phyloP scores from a whole-genome alignment of 2,888 invertebrate species.

The Cataglyphis albicans region DNA sequence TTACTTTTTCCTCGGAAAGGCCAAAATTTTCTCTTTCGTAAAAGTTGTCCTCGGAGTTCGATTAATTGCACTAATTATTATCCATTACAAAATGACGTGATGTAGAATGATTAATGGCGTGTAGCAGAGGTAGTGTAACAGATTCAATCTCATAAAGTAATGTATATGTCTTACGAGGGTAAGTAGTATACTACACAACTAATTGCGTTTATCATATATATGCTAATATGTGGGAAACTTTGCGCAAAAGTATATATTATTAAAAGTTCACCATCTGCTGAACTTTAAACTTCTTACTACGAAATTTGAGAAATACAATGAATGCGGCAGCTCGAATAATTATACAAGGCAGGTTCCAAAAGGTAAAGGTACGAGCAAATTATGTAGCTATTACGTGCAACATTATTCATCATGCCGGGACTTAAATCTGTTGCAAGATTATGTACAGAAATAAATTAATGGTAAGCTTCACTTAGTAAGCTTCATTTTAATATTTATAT shows the following conservation, averaged over 20 bases:
- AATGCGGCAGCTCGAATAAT: not conserved
- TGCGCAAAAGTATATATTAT: conserved; percentile 5
- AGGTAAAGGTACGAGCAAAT: not conserved
- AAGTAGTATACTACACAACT: conserved; percentile 1
- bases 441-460: not conserved
- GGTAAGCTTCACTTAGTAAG: too few species aligned
- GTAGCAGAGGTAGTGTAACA: conserved; percentile 2
- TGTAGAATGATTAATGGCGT: conserved; percentile 47
- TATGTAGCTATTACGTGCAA: not conserved
- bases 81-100: conserved; percentile 39
- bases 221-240: not conserved
- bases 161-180: conserved; percentile 34
- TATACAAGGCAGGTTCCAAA: not conserved
- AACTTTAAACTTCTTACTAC: not conserved
- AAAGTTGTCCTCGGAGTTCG: conserved; percentile 33
- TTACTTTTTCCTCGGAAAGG: not conserved
- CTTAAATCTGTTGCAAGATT: not conserved
- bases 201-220: conserved; percentile 17
- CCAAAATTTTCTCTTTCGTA: conserved; percentile 21
- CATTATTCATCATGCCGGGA: not conserved
- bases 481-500: not conserved
- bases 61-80: conserved; percentile 40
- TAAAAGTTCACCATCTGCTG: not conserved
- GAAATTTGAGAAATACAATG: not conserved
- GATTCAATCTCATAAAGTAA: conserved; percentile 47